A percentile compares a stretch with the other conserved stretches of the same genome.
Evolutionary conservation across 2,888 invertebrate genomes (phyloP).

Genomic region (Cosmorhoe ocellata): DNA sequence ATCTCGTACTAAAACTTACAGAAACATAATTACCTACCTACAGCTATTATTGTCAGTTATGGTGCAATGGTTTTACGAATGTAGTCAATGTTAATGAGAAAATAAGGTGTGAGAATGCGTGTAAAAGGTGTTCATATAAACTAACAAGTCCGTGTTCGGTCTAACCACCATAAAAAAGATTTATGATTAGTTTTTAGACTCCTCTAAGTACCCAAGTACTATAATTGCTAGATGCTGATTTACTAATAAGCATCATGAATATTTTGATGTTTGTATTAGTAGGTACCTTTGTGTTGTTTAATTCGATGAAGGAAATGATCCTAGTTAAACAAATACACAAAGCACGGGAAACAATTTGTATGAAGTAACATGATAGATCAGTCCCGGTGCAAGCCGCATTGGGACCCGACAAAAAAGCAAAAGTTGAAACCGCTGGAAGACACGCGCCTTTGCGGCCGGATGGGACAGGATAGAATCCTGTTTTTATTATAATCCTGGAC

Average conservation of each 20-base stretch:
- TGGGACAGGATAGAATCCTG: constrained; percentile 30
- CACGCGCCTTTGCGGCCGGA: constrained; percentile 52
- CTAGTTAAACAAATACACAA: constrained; percentile 15
- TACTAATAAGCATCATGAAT: no score
- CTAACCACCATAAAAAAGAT: background rate
- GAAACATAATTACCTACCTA: constrained; percentile 56
- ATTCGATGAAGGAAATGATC: constrained; percentile 10
- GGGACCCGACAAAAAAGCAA: constrained; percentile 23
- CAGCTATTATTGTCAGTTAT: constrained; percentile 57
- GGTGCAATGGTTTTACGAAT: constrained; percentile 47
- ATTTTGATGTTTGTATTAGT: no score
- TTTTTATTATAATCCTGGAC: constrained; percentile 18
- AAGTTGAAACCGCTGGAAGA: constrained; percentile 41
- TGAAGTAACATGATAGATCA: constrained; percentile 32
- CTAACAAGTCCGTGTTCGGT: background rate
- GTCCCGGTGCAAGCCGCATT: constrained; percentile 36
- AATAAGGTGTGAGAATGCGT: constrained; percentile 21
- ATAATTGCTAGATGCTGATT: no score
- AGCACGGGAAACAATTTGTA: constrained; percentile 28
- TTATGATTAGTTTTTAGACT: no score
- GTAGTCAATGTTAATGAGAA: constrained; percentile 17
- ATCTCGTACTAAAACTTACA: constrained; percentile 59
- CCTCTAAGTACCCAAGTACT: no score
- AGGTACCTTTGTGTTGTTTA: no score
- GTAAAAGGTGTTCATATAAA: background rate